These are phyloP conservation scores for Ennomos erosarius DNA, from an alignment of 2,888 invertebrate genomes.

Conservation along the genomic window DNA sequence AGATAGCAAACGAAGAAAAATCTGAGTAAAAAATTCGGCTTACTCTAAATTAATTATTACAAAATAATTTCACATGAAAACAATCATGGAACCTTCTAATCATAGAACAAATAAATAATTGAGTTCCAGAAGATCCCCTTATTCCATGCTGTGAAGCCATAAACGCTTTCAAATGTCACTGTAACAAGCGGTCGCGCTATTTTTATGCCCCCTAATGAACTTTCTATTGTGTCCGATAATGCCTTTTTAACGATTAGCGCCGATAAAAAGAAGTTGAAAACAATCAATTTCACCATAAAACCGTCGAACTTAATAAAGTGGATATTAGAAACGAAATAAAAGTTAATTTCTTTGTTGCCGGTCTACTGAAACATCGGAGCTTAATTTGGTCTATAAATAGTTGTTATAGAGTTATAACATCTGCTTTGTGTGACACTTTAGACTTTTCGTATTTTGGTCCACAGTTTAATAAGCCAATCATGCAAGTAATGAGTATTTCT, in stretches of 20 bases:
- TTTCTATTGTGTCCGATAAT: constrained; percentile 26
- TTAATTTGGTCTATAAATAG: no score
- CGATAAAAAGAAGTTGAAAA: constrained; percentile 30
- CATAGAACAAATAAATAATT: constrained; percentile 11
- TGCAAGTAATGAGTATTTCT: no score
- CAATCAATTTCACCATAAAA: constrained; percentile 25
- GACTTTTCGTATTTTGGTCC: no score
- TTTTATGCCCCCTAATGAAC: constrained; percentile 23
- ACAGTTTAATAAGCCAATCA: no score
- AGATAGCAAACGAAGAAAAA: no score
- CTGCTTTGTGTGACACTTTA: no score
- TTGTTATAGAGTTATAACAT: no score
- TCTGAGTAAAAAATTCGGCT: no score
- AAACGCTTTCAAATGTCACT: constrained; percentile 14
- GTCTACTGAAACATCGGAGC: no score
- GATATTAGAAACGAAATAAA: constrained; percentile 1
- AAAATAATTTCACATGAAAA: not conserved
- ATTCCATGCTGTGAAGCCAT: constrained; percentile 2
- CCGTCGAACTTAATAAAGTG: not conserved
- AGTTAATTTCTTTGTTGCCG: constrained; percentile 8
- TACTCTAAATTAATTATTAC: not conserved
- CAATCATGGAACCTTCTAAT: not conserved
- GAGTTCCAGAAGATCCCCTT: constrained; percentile 5
- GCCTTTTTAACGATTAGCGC: constrained; percentile 30
- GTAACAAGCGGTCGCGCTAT: constrained; percentile 16